Evolutionary conservation across 2,888 invertebrate genomes (phyloP).

Genomic region (Ctena decussata): DNA sequence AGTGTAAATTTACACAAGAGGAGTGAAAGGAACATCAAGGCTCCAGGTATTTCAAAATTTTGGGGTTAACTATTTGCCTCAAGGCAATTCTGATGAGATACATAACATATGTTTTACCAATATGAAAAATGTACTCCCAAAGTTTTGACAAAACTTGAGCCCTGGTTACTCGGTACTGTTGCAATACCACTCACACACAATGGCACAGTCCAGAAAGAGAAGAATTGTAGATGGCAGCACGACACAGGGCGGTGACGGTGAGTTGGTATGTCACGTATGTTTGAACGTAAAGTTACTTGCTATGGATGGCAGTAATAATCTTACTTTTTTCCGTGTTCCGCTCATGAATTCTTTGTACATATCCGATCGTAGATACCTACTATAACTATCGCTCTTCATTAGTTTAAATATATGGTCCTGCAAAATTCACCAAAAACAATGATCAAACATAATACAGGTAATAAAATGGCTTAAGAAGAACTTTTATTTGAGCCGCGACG

Average conservation of each 20-base stretch:
- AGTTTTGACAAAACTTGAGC: neutral
- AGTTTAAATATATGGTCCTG: constrained; percentile 99
- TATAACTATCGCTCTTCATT: constrained; percentile 99
- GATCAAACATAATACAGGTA: too few species aligned
- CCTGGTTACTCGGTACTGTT: neutral
- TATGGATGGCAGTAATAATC: constrained; percentile 80
- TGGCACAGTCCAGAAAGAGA: neutral
- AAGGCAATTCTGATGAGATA: too few species aligned
- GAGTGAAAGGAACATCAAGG: too few species aligned
- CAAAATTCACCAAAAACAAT: constrained; percentile 67
- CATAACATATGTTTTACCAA: neutral
- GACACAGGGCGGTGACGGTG: constrained; percentile 18
- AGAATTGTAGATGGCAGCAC: constrained; percentile 31
- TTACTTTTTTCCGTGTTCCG: constrained; percentile 98
- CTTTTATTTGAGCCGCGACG: too few species aligned
- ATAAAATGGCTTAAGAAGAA: too few species aligned
- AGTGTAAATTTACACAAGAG: neutral
- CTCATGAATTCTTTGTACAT: constrained; percentile 99
- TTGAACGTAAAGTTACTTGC: constrained; percentile 80
- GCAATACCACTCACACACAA: neutral
- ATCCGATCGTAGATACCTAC: constrained; percentile 98
- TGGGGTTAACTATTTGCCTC: too few species aligned
- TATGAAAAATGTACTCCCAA: neutral
- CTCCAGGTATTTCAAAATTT: too few species aligned
- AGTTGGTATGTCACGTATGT: constrained; percentile 68